Percentiles rank a stretch among this genome's conserved stretches.
These are phyloP conservation scores for Sternotherus odoratus DNA, from an alignment of 2,797 vertebrate species.

Conservation along the genomic window DNA sequence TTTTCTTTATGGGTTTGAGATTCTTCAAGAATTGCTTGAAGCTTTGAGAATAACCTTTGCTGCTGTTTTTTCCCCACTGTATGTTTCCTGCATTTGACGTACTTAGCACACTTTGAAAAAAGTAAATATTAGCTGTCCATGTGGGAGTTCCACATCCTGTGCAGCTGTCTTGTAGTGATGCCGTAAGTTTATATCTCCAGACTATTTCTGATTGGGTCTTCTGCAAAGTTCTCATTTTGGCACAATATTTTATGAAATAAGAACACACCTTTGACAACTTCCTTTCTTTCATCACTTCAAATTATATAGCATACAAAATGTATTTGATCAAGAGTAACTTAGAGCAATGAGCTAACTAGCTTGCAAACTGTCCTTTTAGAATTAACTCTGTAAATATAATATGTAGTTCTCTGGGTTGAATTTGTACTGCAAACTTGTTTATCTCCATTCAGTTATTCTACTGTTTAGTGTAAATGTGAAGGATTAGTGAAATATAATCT, in stretches of 20 bases:
- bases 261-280: constrained; percentile 9
- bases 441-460: neutral
- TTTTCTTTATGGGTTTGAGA: neutral
- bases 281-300: neutral
- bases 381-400: neutral
- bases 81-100: neutral
- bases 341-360: neutral
- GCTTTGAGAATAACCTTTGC: neutral
- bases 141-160: neutral
- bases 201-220: neutral
- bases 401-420: neutral
- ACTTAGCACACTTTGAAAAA: neutral
- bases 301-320: neutral
- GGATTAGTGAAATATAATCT: neutral
- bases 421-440: neutral
- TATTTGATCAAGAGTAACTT: neutral
- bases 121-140: neutral
- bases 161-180: neutral
- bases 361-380: neutral
- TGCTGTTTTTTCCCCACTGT: neutral
- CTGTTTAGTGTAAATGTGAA: neutral
- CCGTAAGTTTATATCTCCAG: neutral
- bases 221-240: neutral
- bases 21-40: too few species aligned
- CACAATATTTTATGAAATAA: too few species aligned